Conservation (phyloP, 2,797 vertebrate species). For the Peromyscus attwateri region DNA sequence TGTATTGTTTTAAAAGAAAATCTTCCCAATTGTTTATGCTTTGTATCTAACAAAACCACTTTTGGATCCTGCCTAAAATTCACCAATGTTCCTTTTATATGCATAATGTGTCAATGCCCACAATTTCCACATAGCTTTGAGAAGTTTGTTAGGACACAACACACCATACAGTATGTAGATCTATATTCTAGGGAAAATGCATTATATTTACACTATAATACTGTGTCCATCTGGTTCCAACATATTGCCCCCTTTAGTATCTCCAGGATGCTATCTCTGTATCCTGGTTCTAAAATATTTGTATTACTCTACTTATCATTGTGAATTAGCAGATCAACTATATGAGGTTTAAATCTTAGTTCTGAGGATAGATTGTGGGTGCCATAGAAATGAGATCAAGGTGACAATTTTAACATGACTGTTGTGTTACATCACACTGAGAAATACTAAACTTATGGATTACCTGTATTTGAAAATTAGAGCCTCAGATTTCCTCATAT, state of each 20-base stretch:
- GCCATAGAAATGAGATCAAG: background rate
- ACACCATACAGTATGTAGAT: background rate
- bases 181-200: background rate
- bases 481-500: background rate
- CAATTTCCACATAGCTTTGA: background rate
- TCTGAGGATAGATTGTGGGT: slow-evolving; percentile 3
- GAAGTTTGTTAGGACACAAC: background rate
- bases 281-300: background rate
- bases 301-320: slow-evolving; percentile 34
- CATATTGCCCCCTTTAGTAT: background rate
- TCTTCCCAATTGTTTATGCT: slow-evolving; percentile 6
- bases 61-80: slow-evolving; percentile 7
- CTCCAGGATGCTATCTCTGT: slow-evolving; percentile 1
- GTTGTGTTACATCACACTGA: background rate
- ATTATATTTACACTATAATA: slow-evolving; percentile 22
- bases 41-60: background rate
- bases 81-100: background rate
- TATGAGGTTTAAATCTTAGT: background rate
- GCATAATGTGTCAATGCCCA: background rate
- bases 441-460: slow-evolving; percentile 10
- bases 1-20: slow-evolving; percentile 57
- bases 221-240: background rate
- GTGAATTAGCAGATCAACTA: slow-evolving; percentile 15
- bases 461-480: slow-evolving; percentile 38
- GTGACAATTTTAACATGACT: background rate